Evolutionary conservation across 2,888 invertebrate genomes (phyloP).

Genomic region (Eristalinus aeneus): DNA sequence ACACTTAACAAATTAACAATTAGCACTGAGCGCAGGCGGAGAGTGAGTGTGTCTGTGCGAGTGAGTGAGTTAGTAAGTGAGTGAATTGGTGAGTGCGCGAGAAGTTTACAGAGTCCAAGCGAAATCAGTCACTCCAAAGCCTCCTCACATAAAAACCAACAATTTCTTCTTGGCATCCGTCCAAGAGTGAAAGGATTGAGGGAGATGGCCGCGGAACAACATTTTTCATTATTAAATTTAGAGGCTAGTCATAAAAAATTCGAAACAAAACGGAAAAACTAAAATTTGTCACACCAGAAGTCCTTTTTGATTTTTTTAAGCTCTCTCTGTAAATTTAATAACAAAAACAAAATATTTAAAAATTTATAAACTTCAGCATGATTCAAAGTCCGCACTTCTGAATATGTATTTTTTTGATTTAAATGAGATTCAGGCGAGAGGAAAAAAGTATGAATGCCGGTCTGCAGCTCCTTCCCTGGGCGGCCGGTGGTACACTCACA

Average conservation of each 20-base stretch:
- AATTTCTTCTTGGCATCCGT: slow-evolving; percentile 23
- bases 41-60: neutral
- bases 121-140: slow-evolving; percentile 54
- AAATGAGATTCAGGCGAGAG: neutral
- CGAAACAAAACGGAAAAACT: neutral
- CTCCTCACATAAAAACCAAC: slow-evolving; percentile 18
- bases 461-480: neutral
- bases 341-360: no score
- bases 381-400: neutral
- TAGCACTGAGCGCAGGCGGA: slow-evolving; percentile 25
- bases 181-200: slow-evolving; percentile 23
- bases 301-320: neutral
- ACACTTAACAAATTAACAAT: slow-evolving; percentile 70
- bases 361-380: neutral
- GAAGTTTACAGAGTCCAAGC: neutral
- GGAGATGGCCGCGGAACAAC: neutral
- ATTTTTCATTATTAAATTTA: slow-evolving; percentile 56
- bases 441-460: neutral
- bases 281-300: slow-evolving; percentile 48
- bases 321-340: neutral
- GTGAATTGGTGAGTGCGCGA: neutral
- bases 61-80: neutral
- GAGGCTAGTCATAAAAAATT: slow-evolving; percentile 28
- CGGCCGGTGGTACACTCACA: slow-evolving; percentile 11
- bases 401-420: slow-evolving; percentile 27